A percentile compares a stretch with the other conserved stretches of the same genome.
Evolutionary conservation across 2,797 vertebrate genomes (phyloP).

Genomic region (Semaprochilodus insignis): DNA sequence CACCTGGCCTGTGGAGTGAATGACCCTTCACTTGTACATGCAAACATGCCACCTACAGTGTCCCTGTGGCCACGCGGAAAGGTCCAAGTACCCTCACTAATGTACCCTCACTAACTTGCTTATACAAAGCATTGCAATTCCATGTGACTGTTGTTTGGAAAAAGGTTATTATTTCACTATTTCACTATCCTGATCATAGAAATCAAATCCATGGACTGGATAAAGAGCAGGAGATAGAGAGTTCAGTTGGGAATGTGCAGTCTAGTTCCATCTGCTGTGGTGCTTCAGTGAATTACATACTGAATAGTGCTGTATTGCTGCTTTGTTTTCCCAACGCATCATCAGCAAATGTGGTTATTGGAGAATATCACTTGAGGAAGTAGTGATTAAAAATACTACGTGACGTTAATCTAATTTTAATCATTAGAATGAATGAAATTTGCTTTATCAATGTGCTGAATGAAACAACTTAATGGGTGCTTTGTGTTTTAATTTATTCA

Average conservation of each 20-base stretch:
- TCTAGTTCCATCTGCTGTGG: no score
- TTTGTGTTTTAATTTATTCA: background rate
- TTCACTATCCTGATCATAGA: no score
- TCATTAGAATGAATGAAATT: background rate
- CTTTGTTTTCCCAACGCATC: background rate
- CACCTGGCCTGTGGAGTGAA: background rate
- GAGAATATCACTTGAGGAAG: background rate
- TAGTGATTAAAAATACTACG: background rate
- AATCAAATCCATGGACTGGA: background rate
- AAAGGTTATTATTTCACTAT: background rate
- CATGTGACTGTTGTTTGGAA: background rate
- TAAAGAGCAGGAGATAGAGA: background rate
- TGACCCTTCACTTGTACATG: conserved; percentile 27
- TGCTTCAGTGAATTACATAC: background rate
- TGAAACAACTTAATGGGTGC: background rate
- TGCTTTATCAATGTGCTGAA: background rate
- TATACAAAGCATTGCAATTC: background rate
- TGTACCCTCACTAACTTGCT: conserved; percentile 1
- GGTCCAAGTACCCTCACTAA: background rate
- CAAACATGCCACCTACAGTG: conserved; percentile 1
- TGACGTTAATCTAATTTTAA: background rate
- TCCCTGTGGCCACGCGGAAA: background rate
- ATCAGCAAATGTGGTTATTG: background rate
- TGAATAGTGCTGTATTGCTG: background rate
- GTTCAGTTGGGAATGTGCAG: background rate